These are phyloP conservation scores for Geococcyx californianus DNA, from an alignment of 2,113 vertebrate species.

Conservation along the genomic window DNA sequence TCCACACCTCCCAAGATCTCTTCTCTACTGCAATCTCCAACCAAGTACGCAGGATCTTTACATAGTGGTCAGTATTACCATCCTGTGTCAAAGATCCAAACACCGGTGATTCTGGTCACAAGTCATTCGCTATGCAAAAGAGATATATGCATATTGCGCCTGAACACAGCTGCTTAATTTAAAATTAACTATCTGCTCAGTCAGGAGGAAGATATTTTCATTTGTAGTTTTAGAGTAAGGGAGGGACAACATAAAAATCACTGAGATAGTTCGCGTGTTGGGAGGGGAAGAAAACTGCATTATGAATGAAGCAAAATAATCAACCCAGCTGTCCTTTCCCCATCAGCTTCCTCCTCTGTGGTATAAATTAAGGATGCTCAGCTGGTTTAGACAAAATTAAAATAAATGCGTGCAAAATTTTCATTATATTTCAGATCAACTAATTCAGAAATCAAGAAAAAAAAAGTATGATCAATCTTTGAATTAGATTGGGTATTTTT, in stretches of 20 bases:
- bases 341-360: background rate
- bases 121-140: background rate
- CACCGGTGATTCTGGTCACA: background rate
- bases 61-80: rapidly evolving
- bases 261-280: background rate
- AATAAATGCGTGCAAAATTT: background rate
- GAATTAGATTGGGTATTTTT: background rate
- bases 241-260: constrained; percentile 2
- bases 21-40: background rate
- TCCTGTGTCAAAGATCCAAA: background rate
- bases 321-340: background rate
- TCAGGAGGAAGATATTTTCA: background rate
- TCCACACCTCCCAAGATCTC: background rate
- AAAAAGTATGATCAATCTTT: background rate
- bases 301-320: constrained; percentile 9
- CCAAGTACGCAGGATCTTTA: background rate
- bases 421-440: background rate
- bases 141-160: background rate
- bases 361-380: background rate
- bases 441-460: background rate
- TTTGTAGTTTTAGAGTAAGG: background rate
- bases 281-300: background rate
- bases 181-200: constrained; percentile 21
- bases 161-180: constrained; percentile 31
- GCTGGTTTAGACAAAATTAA: background rate